Percentiles rank a stretch among this genome's conserved stretches.
phyloP scores from a whole-genome alignment of 1,140 invertebrate genomes.

The Drosophila ohnishii region DNA sequence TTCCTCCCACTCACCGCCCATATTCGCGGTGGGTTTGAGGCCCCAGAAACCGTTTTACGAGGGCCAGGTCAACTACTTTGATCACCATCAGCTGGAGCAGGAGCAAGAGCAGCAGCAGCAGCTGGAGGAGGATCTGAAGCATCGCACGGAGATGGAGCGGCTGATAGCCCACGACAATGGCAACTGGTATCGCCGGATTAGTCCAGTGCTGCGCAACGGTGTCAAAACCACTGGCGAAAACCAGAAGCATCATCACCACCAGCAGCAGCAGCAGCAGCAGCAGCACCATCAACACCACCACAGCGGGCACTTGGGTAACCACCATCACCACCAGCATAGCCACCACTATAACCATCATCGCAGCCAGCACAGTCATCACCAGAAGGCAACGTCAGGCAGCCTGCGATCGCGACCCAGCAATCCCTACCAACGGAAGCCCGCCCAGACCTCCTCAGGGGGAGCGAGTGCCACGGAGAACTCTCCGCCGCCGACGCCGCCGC shows the following conservation, averaged over 20 bases:
- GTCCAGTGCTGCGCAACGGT: constrained; percentile 69
- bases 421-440: constrained; percentile 55
- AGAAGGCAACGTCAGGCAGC: constrained; percentile 2
- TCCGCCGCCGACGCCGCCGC: constrained; percentile 36
- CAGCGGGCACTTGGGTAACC: constrained; percentile 11
- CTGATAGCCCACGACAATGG: constrained; percentile 65
- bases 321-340: constrained; percentile 19
- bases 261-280: constrained; percentile 3
- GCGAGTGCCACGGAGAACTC: neutral
- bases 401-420: constrained; percentile 17
- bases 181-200: constrained; percentile 72
- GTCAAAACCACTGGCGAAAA: constrained; percentile 41
- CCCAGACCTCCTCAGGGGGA: neutral
- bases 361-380: constrained; percentile 29
- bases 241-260: constrained; percentile 26
- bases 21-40: constrained; percentile 53
- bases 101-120: constrained; percentile 15
- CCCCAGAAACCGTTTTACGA: constrained; percentile 70
- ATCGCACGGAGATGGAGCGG: constrained; percentile 63
- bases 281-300: constrained; percentile 35
- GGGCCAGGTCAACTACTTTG: constrained; percentile 75
- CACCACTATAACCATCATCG: constrained; percentile 36
- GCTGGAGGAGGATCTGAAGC: constrained; percentile 36
- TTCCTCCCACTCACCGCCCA: constrained; percentile 47
- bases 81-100: constrained; percentile 35